Evolutionary conservation across 2,113 vertebrate species (phyloP).

Genomic region (Callipepla californica): DNA sequence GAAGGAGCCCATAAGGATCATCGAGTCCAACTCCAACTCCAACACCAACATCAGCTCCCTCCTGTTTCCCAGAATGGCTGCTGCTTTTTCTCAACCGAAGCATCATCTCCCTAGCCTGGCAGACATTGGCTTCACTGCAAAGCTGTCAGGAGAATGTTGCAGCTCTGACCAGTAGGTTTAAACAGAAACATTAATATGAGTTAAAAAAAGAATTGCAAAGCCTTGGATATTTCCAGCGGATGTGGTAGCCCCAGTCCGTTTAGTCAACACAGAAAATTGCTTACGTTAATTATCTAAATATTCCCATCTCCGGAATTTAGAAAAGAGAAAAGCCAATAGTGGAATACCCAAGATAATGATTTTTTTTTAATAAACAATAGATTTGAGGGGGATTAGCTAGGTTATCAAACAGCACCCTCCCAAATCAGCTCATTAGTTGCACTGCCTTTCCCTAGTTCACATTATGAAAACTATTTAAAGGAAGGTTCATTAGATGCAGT

Average conservation of each 20-base stretch:
- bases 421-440: slow-evolving; percentile 57
- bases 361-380: slow-evolving; percentile 37
- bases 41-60: not conserved
- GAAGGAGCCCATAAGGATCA: too few species aligned
- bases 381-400: slow-evolving; percentile 50
- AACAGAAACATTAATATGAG: not conserved
- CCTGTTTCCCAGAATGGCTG: not conserved
- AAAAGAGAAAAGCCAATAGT: not conserved
- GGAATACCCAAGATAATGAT: not conserved
- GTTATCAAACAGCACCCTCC: slow-evolving; percentile 39
- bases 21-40: too few species aligned
- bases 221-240: not conserved
- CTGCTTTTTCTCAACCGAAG: not conserved
- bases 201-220: not conserved
- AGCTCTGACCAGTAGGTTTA: not conserved
- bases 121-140: not conserved
- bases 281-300: not conserved
- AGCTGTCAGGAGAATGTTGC: not conserved
- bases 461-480: slow-evolving; percentile 58
- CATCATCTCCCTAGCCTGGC: not conserved
- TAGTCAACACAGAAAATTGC: not conserved
- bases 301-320: not conserved
- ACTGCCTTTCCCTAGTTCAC: not conserved
- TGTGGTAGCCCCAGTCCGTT: not conserved
- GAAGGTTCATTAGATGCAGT: slow-evolving; percentile 38